Evolutionary conservation across 2,113 vertebrate species (phyloP).

Genomic region (Caranx ignobilis): DNA sequence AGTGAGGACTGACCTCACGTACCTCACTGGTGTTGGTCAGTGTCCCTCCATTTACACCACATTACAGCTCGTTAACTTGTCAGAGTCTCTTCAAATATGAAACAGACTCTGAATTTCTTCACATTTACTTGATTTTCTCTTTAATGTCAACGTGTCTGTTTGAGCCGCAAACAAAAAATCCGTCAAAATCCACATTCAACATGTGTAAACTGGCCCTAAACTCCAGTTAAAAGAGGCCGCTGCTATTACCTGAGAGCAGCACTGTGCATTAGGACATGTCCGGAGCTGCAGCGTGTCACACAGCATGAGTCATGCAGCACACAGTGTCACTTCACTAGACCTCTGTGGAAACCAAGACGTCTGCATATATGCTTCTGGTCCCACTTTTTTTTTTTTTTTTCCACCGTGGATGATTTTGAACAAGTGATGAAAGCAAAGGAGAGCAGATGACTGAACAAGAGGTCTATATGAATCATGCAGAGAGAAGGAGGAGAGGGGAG

Average conservation of each 20-base stretch:
- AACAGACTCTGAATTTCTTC: neutral
- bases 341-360: constrained; percentile 73
- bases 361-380: constrained; percentile 63
- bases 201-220: constrained; percentile 6
- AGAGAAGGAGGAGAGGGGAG: neutral
- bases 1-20: constrained; percentile 29
- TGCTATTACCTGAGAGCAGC: constrained; percentile 13
- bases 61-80: constrained; percentile 36
- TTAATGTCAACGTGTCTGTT: neutral
- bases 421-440: constrained; percentile 64
- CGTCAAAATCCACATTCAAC: constrained; percentile 3
- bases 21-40: constrained; percentile 27
- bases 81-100: constrained; percentile 25
- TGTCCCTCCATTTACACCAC: constrained; percentile 24
- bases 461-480: constrained; percentile 66
- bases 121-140: neutral
- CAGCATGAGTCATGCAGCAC: constrained; percentile 65
- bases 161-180: neutral
- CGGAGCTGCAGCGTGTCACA: constrained; percentile 54
- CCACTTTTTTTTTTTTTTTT: constrained; percentile 18
- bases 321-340: constrained; percentile 68
- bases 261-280: constrained; percentile 45
- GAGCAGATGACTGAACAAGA: constrained; percentile 58
- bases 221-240: neutral
- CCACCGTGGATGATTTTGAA: constrained; percentile 55